Conservation (phyloP, 2,113 vertebrate genomes). For the Lycaon pictus region DNA sequence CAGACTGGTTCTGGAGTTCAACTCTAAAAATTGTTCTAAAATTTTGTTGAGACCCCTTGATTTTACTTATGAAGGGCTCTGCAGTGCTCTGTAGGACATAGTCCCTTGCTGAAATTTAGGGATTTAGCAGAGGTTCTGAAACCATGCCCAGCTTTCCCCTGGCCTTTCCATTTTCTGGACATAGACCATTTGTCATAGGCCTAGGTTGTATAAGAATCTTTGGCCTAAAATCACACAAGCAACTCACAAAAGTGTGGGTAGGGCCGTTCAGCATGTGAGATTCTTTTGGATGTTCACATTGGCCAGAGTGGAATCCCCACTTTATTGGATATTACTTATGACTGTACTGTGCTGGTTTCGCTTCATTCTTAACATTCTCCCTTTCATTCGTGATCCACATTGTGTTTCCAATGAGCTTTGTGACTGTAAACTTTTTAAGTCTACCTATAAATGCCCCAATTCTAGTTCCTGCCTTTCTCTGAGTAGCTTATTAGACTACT, state of each 20-base stretch:
- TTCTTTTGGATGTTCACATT: neutral
- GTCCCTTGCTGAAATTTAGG: neutral
- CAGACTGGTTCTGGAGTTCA: neutral
- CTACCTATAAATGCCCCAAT: neutral
- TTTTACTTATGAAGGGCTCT: neutral
- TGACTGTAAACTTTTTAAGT: neutral
- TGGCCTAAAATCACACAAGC: neutral
- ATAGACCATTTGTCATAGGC: neutral
- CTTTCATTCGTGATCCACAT: neutral
- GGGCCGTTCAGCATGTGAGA: neutral
- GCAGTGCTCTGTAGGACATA: neutral
- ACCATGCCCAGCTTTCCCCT: neutral
- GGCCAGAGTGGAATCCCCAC: neutral
- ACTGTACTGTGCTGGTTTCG: accelerated
- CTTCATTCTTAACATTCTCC: neutral
- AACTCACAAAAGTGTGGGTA: neutral
- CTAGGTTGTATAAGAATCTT: neutral
- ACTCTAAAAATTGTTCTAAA: neutral
- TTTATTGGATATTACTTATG: neutral
- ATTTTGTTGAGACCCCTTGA: neutral
- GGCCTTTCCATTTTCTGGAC: neutral
- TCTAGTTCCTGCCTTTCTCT: neutral
- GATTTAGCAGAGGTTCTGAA: neutral
- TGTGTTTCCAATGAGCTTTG: neutral
- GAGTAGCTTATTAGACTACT: neutral